These are phyloP conservation scores for Pachyrhynchus sulphureomaculatus DNA, from an alignment of 1,140 invertebrate species.

Conservation along the genomic window DNA sequence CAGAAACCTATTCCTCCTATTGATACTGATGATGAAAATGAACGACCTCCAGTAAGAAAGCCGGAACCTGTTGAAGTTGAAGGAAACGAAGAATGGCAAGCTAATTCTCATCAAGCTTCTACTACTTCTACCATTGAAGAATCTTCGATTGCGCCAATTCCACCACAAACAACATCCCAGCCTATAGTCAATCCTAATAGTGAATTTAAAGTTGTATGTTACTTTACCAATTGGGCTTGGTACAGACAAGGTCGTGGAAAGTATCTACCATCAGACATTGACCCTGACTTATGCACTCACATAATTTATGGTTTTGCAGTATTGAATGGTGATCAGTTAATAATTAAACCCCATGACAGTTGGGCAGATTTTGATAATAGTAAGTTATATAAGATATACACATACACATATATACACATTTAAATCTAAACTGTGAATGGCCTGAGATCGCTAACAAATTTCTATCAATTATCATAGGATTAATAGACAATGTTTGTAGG, in stretches of 20 bases:
- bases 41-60: slow-evolving; percentile 4
- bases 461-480: too few relatives aligned
- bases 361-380: slow-evolving; percentile 53
- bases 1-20: slow-evolving; percentile 26
- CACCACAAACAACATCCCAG: slow-evolving; percentile 12
- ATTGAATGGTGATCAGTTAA: slow-evolving; percentile 58
- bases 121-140: neutral
- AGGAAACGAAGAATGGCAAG: slow-evolving; percentile 12
- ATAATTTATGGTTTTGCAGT: slow-evolving; percentile 74
- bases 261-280: slow-evolving; percentile 66
- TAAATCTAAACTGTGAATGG: too few relatives aligned
- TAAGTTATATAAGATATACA: neutral
- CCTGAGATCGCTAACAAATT: too few relatives aligned
- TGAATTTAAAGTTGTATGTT: slow-evolving; percentile 65
- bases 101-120: neutral
- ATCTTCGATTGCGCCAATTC: slow-evolving; percentile 2
- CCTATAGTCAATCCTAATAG: slow-evolving; percentile 42
- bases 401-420: too few relatives aligned
- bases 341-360: slow-evolving; percentile 66
- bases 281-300: slow-evolving; percentile 70
- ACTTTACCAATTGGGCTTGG: slow-evolving; percentile 73
- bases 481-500: too few relatives aligned
- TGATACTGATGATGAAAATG: slow-evolving; percentile 8
- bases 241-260: slow-evolving; percentile 64
- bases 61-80: slow-evolving; percentile 30